phyloP scores from a whole-genome alignment of 2,113 vertebrate species.

The Globicephala melas region DNA sequence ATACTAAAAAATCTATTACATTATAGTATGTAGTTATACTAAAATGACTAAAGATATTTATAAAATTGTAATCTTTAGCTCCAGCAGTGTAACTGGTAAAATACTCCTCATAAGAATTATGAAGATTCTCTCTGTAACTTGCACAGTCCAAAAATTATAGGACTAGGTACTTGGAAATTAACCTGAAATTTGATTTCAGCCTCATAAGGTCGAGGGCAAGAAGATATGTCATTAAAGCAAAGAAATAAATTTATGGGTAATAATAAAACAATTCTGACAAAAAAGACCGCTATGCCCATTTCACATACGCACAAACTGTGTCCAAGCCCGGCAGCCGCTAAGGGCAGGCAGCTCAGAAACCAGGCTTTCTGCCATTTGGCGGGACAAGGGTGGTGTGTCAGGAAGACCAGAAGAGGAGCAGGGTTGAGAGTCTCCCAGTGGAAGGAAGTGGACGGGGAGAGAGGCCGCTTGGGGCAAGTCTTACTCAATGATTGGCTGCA shows the following conservation, averaged over 20 bases:
- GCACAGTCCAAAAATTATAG: not conserved
- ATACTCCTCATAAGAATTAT: not conserved
- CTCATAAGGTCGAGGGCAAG: not conserved
- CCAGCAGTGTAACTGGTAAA: not conserved
- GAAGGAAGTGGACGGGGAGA: rapidly evolving
- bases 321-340: rapidly evolving
- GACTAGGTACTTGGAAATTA: not conserved
- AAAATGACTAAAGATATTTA: not conserved
- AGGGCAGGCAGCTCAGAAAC: rapidly evolving
- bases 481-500: rapidly evolving
- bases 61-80: not conserved
- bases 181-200: not conserved
- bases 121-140: not conserved
- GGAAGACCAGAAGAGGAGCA: rapidly evolving
- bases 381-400: too few relatives aligned
- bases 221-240: not conserved
- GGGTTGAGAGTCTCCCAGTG: rapidly evolving
- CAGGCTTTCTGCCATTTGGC: rapidly evolving
- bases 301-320: rapidly evolving
- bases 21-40: not conserved
- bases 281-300: rapidly evolving
- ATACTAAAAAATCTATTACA: slow-evolving; percentile 20
- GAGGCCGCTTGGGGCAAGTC: rapidly evolving
- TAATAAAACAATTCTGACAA: rapidly evolving
- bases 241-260: not conserved